Evolutionary conservation across 2,113 vertebrate genomes (phyloP).

Genomic region (Accipiter virgatus): DNA sequence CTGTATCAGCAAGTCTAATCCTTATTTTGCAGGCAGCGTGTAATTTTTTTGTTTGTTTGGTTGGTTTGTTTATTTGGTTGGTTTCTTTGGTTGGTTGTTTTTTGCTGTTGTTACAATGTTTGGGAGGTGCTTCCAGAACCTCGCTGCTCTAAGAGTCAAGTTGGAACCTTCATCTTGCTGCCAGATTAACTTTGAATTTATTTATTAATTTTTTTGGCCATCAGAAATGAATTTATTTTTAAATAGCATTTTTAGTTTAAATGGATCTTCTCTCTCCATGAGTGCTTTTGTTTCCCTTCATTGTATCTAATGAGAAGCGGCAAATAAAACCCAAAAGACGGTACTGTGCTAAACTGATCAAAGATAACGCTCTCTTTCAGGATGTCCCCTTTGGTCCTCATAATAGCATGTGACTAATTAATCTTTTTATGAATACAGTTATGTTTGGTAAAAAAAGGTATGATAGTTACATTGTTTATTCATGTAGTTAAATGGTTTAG

Average conservation of each 20-base stretch:
- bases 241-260: background rate
- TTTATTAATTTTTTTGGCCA: background rate
- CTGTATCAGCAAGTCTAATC: background rate
- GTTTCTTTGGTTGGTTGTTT: fast-evolving
- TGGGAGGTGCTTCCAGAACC: background rate
- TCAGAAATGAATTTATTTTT: background rate
- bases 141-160: background rate
- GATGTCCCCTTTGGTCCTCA: background rate
- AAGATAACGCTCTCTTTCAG: background rate
- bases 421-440: background rate
- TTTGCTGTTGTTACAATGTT: background rate
- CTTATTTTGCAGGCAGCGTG: background rate
- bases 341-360: background rate
- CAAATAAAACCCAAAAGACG: background rate
- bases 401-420: background rate
- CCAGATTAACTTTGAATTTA: background rate
- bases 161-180: background rate
- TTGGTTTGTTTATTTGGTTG: no score
- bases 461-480: background rate
- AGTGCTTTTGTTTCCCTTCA: background rate
- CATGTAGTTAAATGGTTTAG: background rate
- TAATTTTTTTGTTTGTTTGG: background rate
- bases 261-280: background rate
- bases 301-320: background rate
- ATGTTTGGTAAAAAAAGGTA: background rate